These are phyloP conservation scores for Acanthurus leucopareius DNA, from an alignment of 2,797 vertebrate species.

Conservation along the genomic window DNA sequence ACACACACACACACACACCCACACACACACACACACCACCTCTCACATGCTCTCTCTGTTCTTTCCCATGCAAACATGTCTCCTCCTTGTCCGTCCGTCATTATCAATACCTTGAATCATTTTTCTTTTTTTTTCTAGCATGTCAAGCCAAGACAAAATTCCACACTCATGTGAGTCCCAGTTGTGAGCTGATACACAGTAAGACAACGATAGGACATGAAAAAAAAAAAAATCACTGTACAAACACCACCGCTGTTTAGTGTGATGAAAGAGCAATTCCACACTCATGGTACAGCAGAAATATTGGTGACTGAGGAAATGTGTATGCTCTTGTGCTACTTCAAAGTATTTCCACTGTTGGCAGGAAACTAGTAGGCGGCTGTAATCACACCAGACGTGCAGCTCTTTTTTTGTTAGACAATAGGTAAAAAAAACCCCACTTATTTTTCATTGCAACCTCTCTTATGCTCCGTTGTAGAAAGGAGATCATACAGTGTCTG, in stretches of 20 bases:
- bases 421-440: background rate
- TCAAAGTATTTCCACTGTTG: constrained; percentile 52
- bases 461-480: constrained; percentile 1
- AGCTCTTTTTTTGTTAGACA: constrained; percentile 2
- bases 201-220: constrained; percentile 51
- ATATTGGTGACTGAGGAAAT: constrained; percentile 43
- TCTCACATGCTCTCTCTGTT: constrained; percentile 21
- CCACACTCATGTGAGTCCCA: constrained; percentile 63
- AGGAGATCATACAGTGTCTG: background rate
- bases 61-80: constrained; percentile 43
- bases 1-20: constrained; percentile 21
- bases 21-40: constrained; percentile 18
- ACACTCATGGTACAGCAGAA: constrained; percentile 23
- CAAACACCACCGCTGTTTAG: constrained; percentile 60
- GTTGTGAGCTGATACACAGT: constrained; percentile 60
- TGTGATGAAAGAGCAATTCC: constrained; percentile 66
- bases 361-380: constrained; percentile 39
- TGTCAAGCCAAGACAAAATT: constrained; percentile 70
- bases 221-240: constrained; percentile 44
- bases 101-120: constrained; percentile 54
- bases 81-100: constrained; percentile 52
- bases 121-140: constrained; percentile 17
- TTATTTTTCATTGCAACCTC: constrained; percentile 10
- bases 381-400: constrained; percentile 49
- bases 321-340: constrained; percentile 44